Evolutionary conservation across 2,888 invertebrate species (phyloP).

Genomic region (Trissolcus japonicus): DNA sequence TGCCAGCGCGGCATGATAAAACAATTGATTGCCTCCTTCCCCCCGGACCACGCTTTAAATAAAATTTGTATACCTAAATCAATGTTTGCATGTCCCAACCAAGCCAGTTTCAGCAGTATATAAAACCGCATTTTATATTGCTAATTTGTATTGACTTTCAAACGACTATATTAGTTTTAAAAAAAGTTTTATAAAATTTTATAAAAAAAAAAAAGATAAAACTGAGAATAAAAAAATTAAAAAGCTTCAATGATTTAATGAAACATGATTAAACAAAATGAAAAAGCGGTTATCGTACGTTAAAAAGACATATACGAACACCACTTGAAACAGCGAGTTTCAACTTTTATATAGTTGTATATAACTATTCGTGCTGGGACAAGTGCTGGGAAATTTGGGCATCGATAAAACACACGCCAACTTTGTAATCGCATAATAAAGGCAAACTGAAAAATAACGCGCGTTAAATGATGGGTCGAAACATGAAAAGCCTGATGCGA

Average conservation of each 20-base stretch:
- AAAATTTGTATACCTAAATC: slow-evolving; percentile 31
- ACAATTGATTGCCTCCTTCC: slow-evolving; percentile 33
- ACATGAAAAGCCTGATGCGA: slow-evolving; percentile 1
- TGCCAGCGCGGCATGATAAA: slow-evolving; percentile 42
- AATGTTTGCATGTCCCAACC: slow-evolving; percentile 38
- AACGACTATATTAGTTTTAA: slow-evolving; percentile 4
- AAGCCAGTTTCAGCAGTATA: background rate
- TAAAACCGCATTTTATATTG: slow-evolving; percentile 17
- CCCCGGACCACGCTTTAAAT: background rate
- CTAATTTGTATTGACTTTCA: slow-evolving; percentile 30
- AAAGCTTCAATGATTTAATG: background rate
- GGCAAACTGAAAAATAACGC: slow-evolving; percentile 43
- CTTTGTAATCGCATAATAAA: slow-evolving; percentile 52
- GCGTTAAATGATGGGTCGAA: slow-evolving; percentile 34
- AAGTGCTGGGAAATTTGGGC: slow-evolving; percentile 21
- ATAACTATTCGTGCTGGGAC: background rate
- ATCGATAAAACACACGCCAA: slow-evolving; percentile 38
- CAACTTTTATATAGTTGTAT: background rate
- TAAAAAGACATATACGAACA: too few relatives aligned
- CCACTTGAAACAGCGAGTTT: background rate
- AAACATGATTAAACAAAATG: background rate
- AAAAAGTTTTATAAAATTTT: background rate
- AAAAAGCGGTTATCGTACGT: background rate
- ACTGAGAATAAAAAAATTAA: background rate
- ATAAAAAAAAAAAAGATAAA: background rate